Conservation (phyloP, 2,888 invertebrate genomes). For the Melanargia galathea region DNA sequence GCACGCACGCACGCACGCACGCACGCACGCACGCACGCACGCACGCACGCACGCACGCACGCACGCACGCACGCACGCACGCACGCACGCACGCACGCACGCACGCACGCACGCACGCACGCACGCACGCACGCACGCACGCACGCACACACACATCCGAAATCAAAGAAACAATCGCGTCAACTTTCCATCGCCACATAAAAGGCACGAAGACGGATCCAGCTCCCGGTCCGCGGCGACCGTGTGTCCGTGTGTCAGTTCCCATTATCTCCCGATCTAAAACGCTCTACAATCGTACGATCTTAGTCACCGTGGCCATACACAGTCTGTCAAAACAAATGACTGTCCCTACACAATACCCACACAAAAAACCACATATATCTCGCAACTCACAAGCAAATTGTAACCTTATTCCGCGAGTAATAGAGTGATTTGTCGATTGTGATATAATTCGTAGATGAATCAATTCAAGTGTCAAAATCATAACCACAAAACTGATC, state of each 20-base stretch:
- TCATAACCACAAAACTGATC: conserved; percentile 59
- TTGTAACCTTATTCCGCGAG: conserved; percentile 42
- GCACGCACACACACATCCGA: too few relatives aligned
- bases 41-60: too few relatives aligned
- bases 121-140: too few relatives aligned
- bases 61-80: too few relatives aligned
- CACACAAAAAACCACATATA: conserved; percentile 45
- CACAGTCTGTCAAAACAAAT: conserved; percentile 79
- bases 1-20: too few relatives aligned
- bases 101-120: too few relatives aligned
- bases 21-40: too few relatives aligned
- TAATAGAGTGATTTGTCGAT: conserved; percentile 48
- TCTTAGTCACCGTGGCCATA: conserved; percentile 75
- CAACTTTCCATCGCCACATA: conserved; percentile 26
- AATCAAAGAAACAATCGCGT: conserved; percentile 22
- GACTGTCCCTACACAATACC: conserved; percentile 54
- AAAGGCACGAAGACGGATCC: conserved; percentile 28
- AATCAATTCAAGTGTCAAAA: conserved; percentile 67
- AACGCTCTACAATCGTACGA: conserved; percentile 73
- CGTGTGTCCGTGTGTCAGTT: conserved; percentile 50
- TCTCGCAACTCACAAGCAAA: conserved; percentile 25
- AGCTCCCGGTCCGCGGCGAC: conserved; percentile 28
- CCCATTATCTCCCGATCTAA: conserved; percentile 71
- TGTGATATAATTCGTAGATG: conserved; percentile 43
- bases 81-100: too few relatives aligned